A percentile compares a stretch with the other conserved stretches of the same genome.
These are phyloP conservation scores for Pristionchus pacificus DNA, from an alignment of 1,140 invertebrate species.

Conservation along the genomic window DNA sequence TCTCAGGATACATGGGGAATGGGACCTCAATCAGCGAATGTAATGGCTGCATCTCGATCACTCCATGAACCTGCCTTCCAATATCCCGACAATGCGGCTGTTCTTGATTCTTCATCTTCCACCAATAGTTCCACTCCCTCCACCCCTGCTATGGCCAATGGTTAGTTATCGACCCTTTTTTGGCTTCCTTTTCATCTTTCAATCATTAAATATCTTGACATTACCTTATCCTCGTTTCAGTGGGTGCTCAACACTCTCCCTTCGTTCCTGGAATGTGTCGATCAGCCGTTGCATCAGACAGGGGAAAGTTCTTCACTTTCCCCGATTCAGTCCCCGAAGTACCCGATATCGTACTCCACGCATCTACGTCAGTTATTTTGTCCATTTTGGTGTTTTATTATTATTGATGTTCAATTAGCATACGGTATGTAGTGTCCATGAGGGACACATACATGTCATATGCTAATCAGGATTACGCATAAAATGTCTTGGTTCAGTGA, in stretches of 20 bases:
- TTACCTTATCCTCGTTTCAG: no score
- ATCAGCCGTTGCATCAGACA: background rate
- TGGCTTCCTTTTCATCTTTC: background rate
- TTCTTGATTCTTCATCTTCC: constrained; percentile 27
- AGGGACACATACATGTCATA: no score
- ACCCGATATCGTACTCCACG: constrained; percentile 1
- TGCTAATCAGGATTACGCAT: no score
- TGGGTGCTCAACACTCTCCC: background rate
- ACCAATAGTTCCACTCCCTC: constrained; percentile 36
- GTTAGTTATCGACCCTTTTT: background rate
- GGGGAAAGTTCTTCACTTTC: constrained; percentile 18
- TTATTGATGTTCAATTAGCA: no score
- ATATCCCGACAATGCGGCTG: constrained; percentile 19
- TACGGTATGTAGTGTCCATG: no score
- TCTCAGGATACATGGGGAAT: background rate
- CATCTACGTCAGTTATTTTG: no score
- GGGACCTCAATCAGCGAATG: background rate
- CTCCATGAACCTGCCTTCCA: constrained; percentile 34
- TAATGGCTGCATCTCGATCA: constrained; percentile 13
- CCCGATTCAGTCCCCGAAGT: constrained; percentile 21
- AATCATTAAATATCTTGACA: no score
- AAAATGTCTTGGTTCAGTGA: no score
- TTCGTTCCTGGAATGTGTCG: constrained; percentile 2
- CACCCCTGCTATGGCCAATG: constrained; percentile 27
- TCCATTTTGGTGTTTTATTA: no score